A percentile compares a stretch with the other conserved stretches of the same genome.
Evolutionary conservation across 2,797 vertebrate genomes (phyloP).

Genomic region (Apodemus agrarius): DNA sequence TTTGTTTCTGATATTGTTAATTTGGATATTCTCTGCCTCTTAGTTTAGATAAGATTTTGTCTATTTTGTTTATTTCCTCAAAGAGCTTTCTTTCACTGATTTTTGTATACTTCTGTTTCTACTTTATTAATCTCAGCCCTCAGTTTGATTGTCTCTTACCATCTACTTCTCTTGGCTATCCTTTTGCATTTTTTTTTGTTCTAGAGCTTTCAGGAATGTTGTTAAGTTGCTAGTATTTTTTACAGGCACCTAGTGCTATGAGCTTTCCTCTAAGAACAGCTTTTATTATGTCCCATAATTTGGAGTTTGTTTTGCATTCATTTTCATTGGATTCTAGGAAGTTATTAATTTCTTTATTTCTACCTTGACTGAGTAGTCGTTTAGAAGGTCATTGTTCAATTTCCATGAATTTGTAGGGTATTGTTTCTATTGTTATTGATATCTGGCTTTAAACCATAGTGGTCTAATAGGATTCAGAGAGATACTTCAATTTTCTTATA

Average conservation of each 20-base stretch:
- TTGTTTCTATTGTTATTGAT: not conserved
- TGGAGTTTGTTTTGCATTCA: not conserved
- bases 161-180: not conserved
- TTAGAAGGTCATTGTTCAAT: not conserved
- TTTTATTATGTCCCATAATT: not conserved
- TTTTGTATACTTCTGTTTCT: not conserved
- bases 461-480: not conserved
- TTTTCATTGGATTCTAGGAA: not conserved
- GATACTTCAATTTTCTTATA: not conserved
- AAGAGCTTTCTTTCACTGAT: not conserved
- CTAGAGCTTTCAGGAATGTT: not conserved
- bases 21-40: not conserved
- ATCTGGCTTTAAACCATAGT: not conserved
- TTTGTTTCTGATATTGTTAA: not conserved
- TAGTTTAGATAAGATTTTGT: not conserved
- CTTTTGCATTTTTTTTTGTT: not conserved
- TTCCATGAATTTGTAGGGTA: not conserved
- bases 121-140: not conserved
- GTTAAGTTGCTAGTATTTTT: not conserved
- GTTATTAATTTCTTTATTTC: not conserved
- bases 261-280: not conserved
- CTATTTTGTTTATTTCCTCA: not conserved
- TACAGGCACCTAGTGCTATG: not conserved
- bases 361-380: not conserved
- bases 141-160: not conserved